Evolutionary conservation across 2,797 vertebrate species (phyloP), one percentile per base, ranked within the genome.

Genomic region (Rhinoraja longicauda): DNA sequence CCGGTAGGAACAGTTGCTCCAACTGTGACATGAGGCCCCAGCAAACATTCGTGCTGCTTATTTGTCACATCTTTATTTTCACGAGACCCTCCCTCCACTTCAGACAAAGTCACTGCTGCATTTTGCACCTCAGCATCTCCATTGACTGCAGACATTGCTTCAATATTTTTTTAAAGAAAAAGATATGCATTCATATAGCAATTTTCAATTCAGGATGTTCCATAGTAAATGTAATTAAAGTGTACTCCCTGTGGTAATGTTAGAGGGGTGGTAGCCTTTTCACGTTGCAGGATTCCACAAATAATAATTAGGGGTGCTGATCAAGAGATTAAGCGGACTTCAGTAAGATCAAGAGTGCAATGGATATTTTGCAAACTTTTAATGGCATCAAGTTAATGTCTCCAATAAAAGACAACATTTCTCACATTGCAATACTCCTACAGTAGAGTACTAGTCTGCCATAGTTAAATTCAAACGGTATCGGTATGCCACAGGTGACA

Each of bases 1-100:
- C 98, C 98, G 2, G 99, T 99, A n/a, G 98, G 98, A 78, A 99
- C 98, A 0, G 98, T 99, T 10, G 98, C 98, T 93, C 98, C 98
- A 75, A 99, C 94, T 59, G 96, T 98, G 93, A 97, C 96, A 0
- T 93, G 94, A 93, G 17, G 7, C 7, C 62, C 82, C 59, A 0
- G 59, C 6, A 59, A 32, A 15, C 82, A 2, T 7, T 17, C 29
- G n/a, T 0, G 15, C n/a, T 88, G 59, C 84, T 88, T 88, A 8
- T 6, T 88, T 88, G n/a, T 13, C 59, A 36, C n/a, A 36, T 67
- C 62, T 32, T 32, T 32, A 36, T 88, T 67, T 88, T 21, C n/a
- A 24, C n/a, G 0, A 36, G 17, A 62, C 64, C 19, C 21, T 2
- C 64, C 17, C 2, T 88, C 59, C 59, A 88, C 59, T 36, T 67